Evolutionary conservation across 2,113 vertebrate genomes (phyloP), one percentile per base, ranked within the genome.

Genomic region (Gallinago media): DNA sequence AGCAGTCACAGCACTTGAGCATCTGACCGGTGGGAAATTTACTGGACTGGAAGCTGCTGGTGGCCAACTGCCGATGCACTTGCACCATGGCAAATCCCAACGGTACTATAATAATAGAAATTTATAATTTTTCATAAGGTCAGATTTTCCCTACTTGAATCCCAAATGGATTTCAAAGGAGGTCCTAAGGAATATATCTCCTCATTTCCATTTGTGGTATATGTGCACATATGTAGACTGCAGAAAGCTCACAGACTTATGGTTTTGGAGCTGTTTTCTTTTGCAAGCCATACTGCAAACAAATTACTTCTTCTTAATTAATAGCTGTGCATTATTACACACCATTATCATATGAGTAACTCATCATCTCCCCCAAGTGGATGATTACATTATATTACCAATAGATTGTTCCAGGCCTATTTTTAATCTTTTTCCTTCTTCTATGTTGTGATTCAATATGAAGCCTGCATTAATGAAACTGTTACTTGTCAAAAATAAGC

Each of bases 351-450:
- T 32, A 70, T 38, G 50, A 94, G 55, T 38, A 92, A 95, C 83
- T 88, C 86, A 21, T 66, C 23, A 59, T 85, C 76, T 81, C 86
- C 94, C 86, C 50, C 83, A 92, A 89, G 86, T 95, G 86, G 92
- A 81, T 77, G 36, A 58, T 29, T 70, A 40, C 6, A 40, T 85
- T 77, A 65, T 42, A 62, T 83, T 77, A 83, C 15, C 5, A n/a
- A 23, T 44, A 76, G 20, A 66, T 34, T 38, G 1, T 76, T 88
- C 42, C 66, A 55, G 68, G n/a, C 15, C 42, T 38, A 29, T 62
- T 83, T 58, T 66, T 14, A 31, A 70, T 82, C 26, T 68, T 26
- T 8, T 67, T 42, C 13, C 68, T 73, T 70, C 12, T 75, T 76
- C 21, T 77, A 1, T 29, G 3, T 66, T 86, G 12, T 38, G 20